These are phyloP conservation scores for Selenia dentaria DNA, from an alignment of 2,888 invertebrate genomes.

Conservation along the genomic window DNA sequence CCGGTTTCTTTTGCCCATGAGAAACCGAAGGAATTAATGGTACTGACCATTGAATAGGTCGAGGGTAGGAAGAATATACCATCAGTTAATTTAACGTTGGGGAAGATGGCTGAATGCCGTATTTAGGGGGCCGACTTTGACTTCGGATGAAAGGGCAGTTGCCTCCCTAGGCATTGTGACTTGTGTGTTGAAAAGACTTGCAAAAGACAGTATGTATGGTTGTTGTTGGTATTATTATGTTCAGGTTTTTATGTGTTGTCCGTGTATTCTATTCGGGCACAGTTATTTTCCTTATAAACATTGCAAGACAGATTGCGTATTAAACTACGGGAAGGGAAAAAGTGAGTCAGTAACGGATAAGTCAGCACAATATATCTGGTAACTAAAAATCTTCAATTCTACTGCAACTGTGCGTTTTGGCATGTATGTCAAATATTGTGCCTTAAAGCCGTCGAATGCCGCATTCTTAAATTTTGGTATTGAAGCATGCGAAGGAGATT, in stretches of 20 bases:
- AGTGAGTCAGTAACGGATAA: too few relatives aligned
- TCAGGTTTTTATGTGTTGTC: slow-evolving; percentile 1
- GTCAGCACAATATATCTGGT: too few relatives aligned
- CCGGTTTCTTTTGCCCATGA: slow-evolving; percentile 49
- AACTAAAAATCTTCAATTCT: too few relatives aligned
- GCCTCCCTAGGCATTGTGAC: slow-evolving; percentile 24
- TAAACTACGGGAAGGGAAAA: too few relatives aligned
- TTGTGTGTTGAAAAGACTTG: slow-evolving; percentile 20
- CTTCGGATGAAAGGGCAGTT: slow-evolving; percentile 31
- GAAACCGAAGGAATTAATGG: slow-evolving; percentile 49
- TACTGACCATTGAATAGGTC: slow-evolving; percentile 51
- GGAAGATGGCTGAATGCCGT: slow-evolving; percentile 31
- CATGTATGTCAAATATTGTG: too few relatives aligned
- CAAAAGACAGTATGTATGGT: slow-evolving; percentile 18
- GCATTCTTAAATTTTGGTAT: too few relatives aligned
- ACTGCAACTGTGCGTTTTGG: too few relatives aligned
- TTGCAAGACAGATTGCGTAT: too few relatives aligned
- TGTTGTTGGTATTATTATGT: slow-evolving; percentile 18
- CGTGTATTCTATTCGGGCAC: background rate
- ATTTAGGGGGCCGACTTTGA: slow-evolving; percentile 34
- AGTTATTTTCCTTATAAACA: too few relatives aligned
- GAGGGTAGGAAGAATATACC: slow-evolving; percentile 31
- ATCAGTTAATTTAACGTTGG: slow-evolving; percentile 40
- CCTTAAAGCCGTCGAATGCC: too few relatives aligned
- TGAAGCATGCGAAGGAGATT: too few relatives aligned